These are phyloP conservation scores for Dryococelus australis DNA, from an alignment of 2,888 invertebrate genomes.

Conservation along the genomic window DNA sequence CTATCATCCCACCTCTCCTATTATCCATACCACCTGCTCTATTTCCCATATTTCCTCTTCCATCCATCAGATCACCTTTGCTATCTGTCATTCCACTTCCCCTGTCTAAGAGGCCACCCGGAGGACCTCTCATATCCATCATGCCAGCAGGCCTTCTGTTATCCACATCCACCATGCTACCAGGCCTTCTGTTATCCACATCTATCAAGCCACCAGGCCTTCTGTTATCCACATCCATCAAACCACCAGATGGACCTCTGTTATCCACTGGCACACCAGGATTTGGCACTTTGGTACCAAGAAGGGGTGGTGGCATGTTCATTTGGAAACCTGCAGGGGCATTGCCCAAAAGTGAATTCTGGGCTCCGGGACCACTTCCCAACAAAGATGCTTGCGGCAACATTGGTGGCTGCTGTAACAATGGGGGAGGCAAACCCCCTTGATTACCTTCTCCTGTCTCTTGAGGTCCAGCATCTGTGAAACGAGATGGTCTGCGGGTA, in stretches of 20 bases:
- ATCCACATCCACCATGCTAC: background rate
- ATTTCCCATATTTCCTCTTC: background rate
- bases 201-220: background rate
- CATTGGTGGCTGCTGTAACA: background rate
- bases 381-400: background rate
- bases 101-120: background rate
- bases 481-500: conserved; percentile 24
- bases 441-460: background rate
- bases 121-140: background rate
- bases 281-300: conserved; percentile 22
- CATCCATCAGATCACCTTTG: background rate
- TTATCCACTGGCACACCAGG: background rate
- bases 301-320: conserved; percentile 1
- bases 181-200: background rate
- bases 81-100: background rate
- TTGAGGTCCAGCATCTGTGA: conserved; percentile 26
- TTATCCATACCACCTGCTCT: background rate
- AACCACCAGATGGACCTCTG: background rate
- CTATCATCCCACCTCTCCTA: background rate
- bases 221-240: conserved; percentile 16
- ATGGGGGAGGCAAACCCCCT: background rate
- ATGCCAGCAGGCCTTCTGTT: background rate
- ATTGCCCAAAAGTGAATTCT: background rate
- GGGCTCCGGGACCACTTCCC: conserved; percentile 7
- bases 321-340: background rate